Base-by-base conservation (phyloP, 2,888 invertebrate genomes). In the Luffia ferchaultella region DNA sequence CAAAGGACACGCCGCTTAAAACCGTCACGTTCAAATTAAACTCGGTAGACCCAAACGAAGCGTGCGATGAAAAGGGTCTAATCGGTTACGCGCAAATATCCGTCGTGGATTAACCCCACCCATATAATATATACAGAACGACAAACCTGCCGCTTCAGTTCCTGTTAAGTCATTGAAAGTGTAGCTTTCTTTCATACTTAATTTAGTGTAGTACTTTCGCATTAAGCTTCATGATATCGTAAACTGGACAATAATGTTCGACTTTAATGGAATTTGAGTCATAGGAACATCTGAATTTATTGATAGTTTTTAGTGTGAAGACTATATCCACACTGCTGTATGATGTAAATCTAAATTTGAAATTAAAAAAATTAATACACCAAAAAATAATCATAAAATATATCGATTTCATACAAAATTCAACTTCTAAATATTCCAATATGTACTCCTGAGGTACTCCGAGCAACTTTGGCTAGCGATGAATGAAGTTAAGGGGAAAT, bases 81-180 rank as follows among this genome's bases (percentile, higher is more conserved):
- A 89, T 98, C 70, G 98, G 98, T 66, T 98, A 92, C 86, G 99
- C 98, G 73, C 98, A 98, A 86, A 92, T 99, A 71, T 96, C 97
- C 62, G 91, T 97, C 73, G 92, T 93, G 60, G 95, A 95, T 87
- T 95, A 88, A 73, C 12, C 55, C 53, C 52, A 51, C 55, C 49
- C 20, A 42, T 20, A 7, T 9, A n/a, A n/a, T 42, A 41, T 53
- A 50, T 16, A 45, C 19, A 48, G 49, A 47, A 15, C 17, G 30
- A 20, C 42, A 43, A 41, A 20, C 45, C 40, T 30, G 30, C 17
- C 46, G 50, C 46, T 40, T 20, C 51, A 50, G 50, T 50, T 50
- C 50, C 50, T 50, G 46, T 46, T 46, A 42, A 43, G 18, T 42
- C 30, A 30, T 30, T 30, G 30, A 30, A 30, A 30, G 30, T 30